These are phyloP conservation scores for Netelia inedita DNA, from an alignment of 2,888 invertebrate genomes.

Conservation along the genomic window DNA sequence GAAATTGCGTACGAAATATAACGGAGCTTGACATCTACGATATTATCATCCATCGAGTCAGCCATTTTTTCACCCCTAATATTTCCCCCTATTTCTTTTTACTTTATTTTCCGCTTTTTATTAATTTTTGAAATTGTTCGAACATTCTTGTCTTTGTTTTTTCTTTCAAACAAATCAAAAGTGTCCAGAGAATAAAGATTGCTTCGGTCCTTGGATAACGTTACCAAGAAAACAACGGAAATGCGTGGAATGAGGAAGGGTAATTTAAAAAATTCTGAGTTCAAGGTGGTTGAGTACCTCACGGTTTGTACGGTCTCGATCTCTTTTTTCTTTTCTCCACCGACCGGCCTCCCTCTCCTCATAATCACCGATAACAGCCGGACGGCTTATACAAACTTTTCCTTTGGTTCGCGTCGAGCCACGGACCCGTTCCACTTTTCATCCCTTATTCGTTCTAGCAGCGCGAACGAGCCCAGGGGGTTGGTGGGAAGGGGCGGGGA, in stretches of 20 bases:
- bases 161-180: no score
- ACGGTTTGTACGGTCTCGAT: conserved; percentile 10
- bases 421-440: conserved; percentile 59
- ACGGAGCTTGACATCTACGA: not conserved
- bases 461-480: conserved; percentile 23
- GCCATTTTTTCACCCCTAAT: no score
- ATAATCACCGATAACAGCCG: conserved; percentile 83
- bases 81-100: no score
- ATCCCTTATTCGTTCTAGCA: conserved; percentile 53
- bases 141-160: no score
- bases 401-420: conserved; percentile 55
- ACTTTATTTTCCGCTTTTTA: no score
- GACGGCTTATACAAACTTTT: conserved; percentile 81
- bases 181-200: not conserved
- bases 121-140: no score
- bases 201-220: not conserved
- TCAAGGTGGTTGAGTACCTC: not conserved
- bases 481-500: not conserved
- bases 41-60: no score
- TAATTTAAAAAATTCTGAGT: conserved; percentile 48
- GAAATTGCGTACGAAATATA: conserved; percentile 50
- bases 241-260: not conserved
- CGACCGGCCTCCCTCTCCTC: conserved; percentile 67
- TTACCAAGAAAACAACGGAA: not conserved
- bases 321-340: conserved; percentile 38